These are phyloP conservation scores for Junco hyemalis DNA, from an alignment of 2,113 vertebrate genomes.

Conservation along the genomic window DNA sequence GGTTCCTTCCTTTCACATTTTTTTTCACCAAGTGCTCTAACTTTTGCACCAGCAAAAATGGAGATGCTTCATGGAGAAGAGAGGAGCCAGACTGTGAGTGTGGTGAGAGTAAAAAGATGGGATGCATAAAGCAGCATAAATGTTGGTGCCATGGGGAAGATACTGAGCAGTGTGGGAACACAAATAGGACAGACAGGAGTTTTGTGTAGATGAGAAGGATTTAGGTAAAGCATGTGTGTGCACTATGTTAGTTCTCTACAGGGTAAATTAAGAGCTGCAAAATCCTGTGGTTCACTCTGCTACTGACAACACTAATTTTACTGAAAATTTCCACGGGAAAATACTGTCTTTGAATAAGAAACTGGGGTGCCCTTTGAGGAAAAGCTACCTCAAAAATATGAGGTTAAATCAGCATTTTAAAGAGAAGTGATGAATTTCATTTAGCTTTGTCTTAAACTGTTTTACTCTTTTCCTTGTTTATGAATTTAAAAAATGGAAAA, in stretches of 20 bases:
- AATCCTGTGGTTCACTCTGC: not conserved
- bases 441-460: not conserved
- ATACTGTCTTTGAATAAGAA: not conserved
- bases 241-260: not conserved
- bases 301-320: not conserved
- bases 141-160: not conserved
- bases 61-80: not conserved
- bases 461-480: not conserved
- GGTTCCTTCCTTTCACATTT: not conserved
- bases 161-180: not conserved
- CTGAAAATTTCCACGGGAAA: not conserved
- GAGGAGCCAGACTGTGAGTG: not conserved
- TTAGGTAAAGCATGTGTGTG: not conserved
- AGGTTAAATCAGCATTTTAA: not conserved
- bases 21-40: not conserved
- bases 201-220: not conserved
- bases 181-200: not conserved
- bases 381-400: not conserved
- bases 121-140: not conserved
- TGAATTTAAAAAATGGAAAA: constrained; percentile 3
- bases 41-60: not conserved
- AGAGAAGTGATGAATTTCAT: not conserved
- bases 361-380: not conserved
- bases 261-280: not conserved
- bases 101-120: not conserved